These are phyloP conservation scores for Hepsetus odoe DNA, from an alignment of 2,113 vertebrate species.

Conservation along the genomic window DNA sequence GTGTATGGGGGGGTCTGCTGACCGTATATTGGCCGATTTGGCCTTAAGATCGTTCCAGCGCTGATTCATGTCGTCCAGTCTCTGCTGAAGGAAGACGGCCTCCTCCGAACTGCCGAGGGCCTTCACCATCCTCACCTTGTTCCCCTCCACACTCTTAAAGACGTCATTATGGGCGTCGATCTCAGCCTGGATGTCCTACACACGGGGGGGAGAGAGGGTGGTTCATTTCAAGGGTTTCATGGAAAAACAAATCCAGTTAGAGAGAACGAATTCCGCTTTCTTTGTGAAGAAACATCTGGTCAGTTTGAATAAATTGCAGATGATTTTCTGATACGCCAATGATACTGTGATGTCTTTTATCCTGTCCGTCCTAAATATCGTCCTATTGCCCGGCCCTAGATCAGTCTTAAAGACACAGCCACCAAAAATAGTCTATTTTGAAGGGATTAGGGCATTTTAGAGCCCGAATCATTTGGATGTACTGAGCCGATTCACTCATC, in stretches of 20 bases:
- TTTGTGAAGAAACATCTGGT: too few species aligned
- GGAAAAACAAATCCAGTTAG: not conserved
- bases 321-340: too few species aligned
- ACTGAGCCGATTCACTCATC: too few species aligned
- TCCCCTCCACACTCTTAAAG: constrained; percentile 94
- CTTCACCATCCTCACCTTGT: constrained; percentile 95
- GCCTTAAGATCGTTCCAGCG: constrained; percentile 95
- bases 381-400: too few species aligned
- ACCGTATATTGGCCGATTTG: constrained; percentile 93
- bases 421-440: too few species aligned
- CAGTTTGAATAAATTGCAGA: too few species aligned
- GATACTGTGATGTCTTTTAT: too few species aligned
- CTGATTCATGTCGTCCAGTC: constrained; percentile 98
- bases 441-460: too few species aligned
- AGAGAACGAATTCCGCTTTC: constrained; percentile 12
- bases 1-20: constrained; percentile 42
- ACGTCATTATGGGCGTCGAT: constrained; percentile 99
- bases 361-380: too few species aligned
- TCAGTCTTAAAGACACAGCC: too few species aligned
- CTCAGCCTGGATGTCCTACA: constrained; percentile 96
- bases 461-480: too few species aligned
- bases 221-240: too few species aligned
- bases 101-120: constrained; percentile 94
- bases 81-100: constrained; percentile 89
- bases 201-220: constrained; percentile 52